Percentiles rank a stretch among this genome's conserved stretches.
Conservation (phyloP, 1,140 invertebrate species). For the Argopecten irradians region DNA sequence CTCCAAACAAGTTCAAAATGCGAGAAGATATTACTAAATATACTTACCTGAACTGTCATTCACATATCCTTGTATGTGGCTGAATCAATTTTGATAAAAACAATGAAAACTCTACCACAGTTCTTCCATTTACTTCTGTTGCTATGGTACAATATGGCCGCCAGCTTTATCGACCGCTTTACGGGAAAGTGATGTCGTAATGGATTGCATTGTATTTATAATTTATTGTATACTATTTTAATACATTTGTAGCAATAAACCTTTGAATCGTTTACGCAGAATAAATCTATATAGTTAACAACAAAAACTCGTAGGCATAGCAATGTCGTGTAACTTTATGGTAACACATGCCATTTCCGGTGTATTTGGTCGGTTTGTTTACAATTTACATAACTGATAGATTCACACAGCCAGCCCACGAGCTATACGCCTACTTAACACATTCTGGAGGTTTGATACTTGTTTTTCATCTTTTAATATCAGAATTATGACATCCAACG, state of each 20-base stretch:
- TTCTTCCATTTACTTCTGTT: conserved; percentile 47
- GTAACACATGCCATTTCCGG: conserved; percentile 3
- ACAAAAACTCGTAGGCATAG: not conserved
- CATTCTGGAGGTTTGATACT: not conserved
- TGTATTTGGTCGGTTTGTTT: not conserved
- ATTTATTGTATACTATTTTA: not conserved
- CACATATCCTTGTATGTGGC: not conserved
- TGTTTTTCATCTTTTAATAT: no score
- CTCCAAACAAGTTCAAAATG: no score
- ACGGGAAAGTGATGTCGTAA: not conserved
- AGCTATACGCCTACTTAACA: not conserved
- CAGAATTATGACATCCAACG: no score
- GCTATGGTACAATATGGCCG: conserved; percentile 69
- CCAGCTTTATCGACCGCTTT: not conserved
- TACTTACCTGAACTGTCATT: not conserved
- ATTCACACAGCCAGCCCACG: not conserved
- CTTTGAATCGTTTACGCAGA: no score
- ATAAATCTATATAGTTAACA: no score
- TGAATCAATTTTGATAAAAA: not conserved
- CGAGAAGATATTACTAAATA: not conserved
- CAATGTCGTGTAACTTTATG: not conserved
- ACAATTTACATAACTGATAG: not conserved
- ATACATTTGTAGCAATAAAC: no score
- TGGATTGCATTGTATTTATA: not conserved
- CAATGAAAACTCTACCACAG: not conserved